Evolutionary conservation across 2,797 vertebrate genomes (phyloP).

Genomic region (Hybognathus amarus): DNA sequence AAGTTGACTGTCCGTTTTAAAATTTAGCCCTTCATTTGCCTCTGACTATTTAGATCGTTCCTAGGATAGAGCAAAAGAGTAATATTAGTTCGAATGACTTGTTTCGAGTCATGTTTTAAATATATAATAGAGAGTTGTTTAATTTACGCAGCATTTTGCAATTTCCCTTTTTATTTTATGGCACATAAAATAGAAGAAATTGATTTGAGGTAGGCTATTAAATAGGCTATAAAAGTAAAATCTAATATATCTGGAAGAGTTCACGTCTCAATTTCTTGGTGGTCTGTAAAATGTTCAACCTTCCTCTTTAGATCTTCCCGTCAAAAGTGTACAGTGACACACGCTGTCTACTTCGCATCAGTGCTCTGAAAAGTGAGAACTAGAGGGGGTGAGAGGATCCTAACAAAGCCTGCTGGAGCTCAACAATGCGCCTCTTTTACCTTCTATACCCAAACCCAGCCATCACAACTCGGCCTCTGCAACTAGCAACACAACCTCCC

Average conservation of each 20-base stretch:
- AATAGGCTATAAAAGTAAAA: not conserved
- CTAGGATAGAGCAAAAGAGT: constrained; percentile 81
- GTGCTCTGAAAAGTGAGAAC: constrained; percentile 74
- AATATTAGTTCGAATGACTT: constrained; percentile 65
- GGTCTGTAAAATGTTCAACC: constrained; percentile 51
- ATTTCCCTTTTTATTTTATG: not conserved
- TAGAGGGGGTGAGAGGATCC: constrained; percentile 74
- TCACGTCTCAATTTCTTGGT: constrained; percentile 9
- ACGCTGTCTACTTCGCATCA: constrained; percentile 83
- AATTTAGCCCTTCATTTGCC: constrained; percentile 84
- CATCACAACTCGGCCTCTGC: constrained; percentile 75
- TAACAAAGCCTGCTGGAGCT: constrained; percentile 80
- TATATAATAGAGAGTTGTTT: not conserved
- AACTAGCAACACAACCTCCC: constrained; percentile 78
- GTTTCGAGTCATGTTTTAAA: constrained; percentile 33
- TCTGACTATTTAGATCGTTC: constrained; percentile 84
- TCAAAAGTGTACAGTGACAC: constrained; percentile 75
- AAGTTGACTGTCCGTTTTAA: constrained; percentile 81
- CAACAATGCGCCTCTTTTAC: constrained; percentile 85
- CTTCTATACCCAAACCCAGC: constrained; percentile 78
- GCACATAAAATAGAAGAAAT: not conserved
- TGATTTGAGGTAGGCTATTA: not conserved
- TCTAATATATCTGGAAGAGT: not conserved
- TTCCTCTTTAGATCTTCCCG: constrained; percentile 80
- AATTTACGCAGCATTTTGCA: not conserved